Evolutionary conservation across 2,113 vertebrate species (phyloP), one percentile per base, ranked within the genome.

Genomic region (Limanda limanda): DNA sequence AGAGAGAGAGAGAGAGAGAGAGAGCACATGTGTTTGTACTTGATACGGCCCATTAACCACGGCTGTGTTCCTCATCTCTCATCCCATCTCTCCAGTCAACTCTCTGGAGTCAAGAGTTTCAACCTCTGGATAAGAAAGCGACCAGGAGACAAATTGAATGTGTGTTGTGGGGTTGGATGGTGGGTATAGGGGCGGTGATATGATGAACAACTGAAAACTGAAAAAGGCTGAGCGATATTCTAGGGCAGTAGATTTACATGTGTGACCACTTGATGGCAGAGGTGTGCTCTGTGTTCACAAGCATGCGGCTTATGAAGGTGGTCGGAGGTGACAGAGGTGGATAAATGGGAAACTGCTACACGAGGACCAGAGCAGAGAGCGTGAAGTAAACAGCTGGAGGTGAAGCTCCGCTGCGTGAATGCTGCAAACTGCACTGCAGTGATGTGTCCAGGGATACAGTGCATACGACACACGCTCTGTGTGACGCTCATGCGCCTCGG

Each of bases 21-120:
- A 2, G 24, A 27, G 24, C 24, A 25, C 24, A 42, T 63, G 74
- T 76, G 71, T 82, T 66, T 85, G 75, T 80, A 47, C 80, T 82
- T 35, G 86, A 86, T 66, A 88, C 23, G 79, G 89, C 79, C 87
- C 93, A 94, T 95, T 95, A 93, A 91, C 84, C 92, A 75, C 71
- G 18, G 81, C 87, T 82, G 85, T 86, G 89, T 87, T 91, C 40
- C 40, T 88, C 88, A 78, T 63, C 71, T 84, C 88, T 88, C 79
- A 79, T 89, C 88, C 88, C 92, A 76, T 92, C 89, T 88, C 90
- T 88, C 78, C 86, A 82, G 86, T 90, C 90, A 88, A 86, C 80
- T 89, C 86, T 90, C 79, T 82, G 63, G 82, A 93, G 91, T 89
- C 81, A 78, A 78, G 86, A 90, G 86, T 83, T 88, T 86, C 85